These are phyloP conservation scores for Phoxinus dragarum DNA, from an alignment of 2,797 vertebrate species.

Conservation along the genomic window DNA sequence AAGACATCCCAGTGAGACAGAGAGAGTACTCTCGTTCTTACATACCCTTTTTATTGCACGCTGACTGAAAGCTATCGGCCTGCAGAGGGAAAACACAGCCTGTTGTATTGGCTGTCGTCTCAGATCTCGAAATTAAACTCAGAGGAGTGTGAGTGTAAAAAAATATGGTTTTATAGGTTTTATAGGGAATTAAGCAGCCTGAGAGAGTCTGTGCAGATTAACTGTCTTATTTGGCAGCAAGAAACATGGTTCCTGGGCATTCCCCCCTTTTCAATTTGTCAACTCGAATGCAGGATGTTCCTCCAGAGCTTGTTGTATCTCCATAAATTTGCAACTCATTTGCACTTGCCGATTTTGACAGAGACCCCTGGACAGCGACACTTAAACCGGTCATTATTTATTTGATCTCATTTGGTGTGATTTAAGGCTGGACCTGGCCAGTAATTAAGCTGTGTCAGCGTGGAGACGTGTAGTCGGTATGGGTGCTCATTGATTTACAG, in stretches of 20 bases:
- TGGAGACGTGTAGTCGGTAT: constrained; percentile 63
- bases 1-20: constrained; percentile 13
- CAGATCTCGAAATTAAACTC: constrained; percentile 64
- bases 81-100: constrained; percentile 59
- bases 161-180: constrained; percentile 65
- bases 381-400: constrained; percentile 78
- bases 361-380: constrained; percentile 63
- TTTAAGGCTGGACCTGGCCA: constrained; percentile 71
- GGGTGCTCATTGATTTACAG: constrained; percentile 78
- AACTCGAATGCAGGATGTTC: constrained; percentile 63
- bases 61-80: constrained; percentile 63
- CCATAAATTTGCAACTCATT: constrained; percentile 77
- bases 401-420: constrained; percentile 76
- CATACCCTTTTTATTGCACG: constrained; percentile 63
- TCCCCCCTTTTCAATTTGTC: constrained; percentile 70
- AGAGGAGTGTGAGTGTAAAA: constrained; percentile 53
- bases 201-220: constrained; percentile 70
- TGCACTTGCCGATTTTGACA: constrained; percentile 70
- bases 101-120: constrained; percentile 66
- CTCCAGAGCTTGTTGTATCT: constrained; percentile 67
- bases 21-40: constrained; percentile 19
- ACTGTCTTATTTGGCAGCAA: constrained; percentile 69
- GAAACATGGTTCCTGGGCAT: constrained; percentile 70
- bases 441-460: constrained; percentile 81
- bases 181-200: constrained; percentile 69